Evolutionary conservation across 2,113 vertebrate genomes (phyloP).

Genomic region (Saccopteryx bilineata): DNA sequence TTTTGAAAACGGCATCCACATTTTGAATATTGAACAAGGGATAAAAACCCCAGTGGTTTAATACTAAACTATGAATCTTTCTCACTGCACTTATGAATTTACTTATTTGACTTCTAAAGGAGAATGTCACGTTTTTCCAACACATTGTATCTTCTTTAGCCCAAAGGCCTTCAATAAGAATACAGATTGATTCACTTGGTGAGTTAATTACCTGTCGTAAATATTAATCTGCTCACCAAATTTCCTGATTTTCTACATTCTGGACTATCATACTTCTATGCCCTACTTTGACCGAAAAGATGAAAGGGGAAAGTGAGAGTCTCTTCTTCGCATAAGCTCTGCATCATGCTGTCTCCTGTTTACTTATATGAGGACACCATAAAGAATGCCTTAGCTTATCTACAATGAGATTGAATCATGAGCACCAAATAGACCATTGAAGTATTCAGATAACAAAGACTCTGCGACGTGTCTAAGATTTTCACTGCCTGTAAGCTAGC

Average conservation of each 20-base stretch:
- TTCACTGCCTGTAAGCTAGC: background rate
- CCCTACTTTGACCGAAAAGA: background rate
- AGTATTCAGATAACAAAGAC: background rate
- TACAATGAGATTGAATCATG: background rate
- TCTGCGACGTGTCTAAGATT: background rate
- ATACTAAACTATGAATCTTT: background rate
- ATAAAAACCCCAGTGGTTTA: background rate
- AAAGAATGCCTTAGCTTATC: background rate
- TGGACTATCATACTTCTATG: background rate
- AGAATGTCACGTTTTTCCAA: background rate
- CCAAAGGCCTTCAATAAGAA: background rate
- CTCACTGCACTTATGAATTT: background rate
- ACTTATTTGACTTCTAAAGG: background rate
- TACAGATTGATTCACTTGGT: background rate
- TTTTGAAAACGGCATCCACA: background rate
- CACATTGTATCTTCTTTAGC: background rate
- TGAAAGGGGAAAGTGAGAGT: background rate
- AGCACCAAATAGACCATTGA: background rate
- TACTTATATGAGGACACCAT: background rate
- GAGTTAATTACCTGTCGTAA: background rate
- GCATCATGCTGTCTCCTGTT: rapidly evolving
- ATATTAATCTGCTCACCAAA: background rate
- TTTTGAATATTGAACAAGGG: background rate
- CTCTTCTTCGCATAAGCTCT: background rate
- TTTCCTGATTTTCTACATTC: background rate